Evolutionary conservation across 2,888 invertebrate species (phyloP).

Genomic region (Zygothrica quintamaculata): DNA sequence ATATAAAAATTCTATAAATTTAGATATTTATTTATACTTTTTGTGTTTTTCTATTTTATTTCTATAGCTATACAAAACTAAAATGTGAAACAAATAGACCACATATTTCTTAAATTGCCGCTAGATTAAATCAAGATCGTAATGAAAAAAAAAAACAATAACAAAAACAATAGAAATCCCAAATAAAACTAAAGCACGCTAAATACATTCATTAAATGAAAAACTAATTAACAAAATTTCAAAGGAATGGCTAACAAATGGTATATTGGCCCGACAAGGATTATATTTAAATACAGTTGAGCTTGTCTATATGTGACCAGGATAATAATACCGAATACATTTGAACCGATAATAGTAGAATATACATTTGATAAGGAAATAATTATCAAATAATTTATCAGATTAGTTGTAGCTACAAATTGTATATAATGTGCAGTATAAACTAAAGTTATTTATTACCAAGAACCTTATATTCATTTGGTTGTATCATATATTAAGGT

Average conservation of each 20-base stretch:
- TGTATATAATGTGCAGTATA: too few relatives aligned
- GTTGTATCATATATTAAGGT: too few relatives aligned
- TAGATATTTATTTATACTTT: constrained; percentile 55
- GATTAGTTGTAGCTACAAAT: too few relatives aligned
- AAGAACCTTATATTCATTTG: too few relatives aligned
- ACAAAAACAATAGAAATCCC: constrained; percentile 2
- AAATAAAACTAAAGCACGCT: constrained; percentile 29
- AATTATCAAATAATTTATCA: too few relatives aligned
- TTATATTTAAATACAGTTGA: constrained; percentile 9
- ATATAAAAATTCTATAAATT: constrained; percentile 39
- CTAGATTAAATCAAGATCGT: constrained; percentile 65
- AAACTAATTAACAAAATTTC: constrained; percentile 47
- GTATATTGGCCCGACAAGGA: constrained; percentile 28
- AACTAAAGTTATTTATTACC: too few relatives aligned
- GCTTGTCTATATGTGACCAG: too few relatives aligned
- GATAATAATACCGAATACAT: too few relatives aligned
- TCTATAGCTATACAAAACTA: constrained; percentile 29
- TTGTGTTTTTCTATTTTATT: constrained; percentile 15
- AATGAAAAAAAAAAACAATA: constrained; percentile 13
- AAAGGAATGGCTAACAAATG: constrained; percentile 56
- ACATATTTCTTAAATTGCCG: constrained; percentile 67
- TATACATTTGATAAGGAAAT: too few relatives aligned
- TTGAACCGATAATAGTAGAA: too few relatives aligned
- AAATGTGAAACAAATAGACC: constrained; percentile 39
- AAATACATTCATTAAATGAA: constrained; percentile 14